A percentile compares a stretch with the other conserved stretches of the same genome.
phyloP scores from a whole-genome alignment of 2,888 invertebrate genomes.

The Luperina nickerlii region DNA sequence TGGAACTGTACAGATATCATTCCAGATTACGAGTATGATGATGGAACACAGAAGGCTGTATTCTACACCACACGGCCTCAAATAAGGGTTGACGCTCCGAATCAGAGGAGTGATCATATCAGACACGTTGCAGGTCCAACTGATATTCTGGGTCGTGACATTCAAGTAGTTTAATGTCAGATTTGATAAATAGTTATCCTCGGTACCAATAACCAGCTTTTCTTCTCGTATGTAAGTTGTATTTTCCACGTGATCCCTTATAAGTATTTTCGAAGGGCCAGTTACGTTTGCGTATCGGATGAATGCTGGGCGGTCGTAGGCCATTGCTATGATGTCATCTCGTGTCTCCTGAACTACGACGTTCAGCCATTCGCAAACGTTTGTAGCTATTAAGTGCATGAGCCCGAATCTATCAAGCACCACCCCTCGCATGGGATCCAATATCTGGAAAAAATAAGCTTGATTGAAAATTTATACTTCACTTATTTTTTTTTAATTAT shows the following conservation, averaged over 20 bases:
- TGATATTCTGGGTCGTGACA: conserved; percentile 69
- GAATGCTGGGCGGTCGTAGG: conserved; percentile 79
- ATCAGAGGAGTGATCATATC: conserved; percentile 91
- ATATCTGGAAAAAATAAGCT: conserved; percentile 72
- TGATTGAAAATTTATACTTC: background rate
- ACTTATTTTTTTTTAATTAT: background rate
- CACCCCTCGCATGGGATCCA: conserved; percentile 87
- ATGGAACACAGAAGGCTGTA: conserved; percentile 95
- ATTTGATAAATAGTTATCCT: conserved; percentile 62
- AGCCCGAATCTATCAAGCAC: conserved; percentile 94
- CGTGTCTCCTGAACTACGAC: conserved; percentile 96
- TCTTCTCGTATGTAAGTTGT: conserved; percentile 70
- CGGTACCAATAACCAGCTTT: conserved; percentile 44
- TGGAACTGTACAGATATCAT: conserved; percentile 91
- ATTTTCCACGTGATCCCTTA: conserved; percentile 74
- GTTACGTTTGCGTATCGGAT: conserved; percentile 82
- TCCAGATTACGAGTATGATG: conserved; percentile 95
- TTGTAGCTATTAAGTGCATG: conserved; percentile 98
- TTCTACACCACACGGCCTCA: conserved; percentile 95
- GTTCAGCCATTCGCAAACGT: conserved; percentile 97
- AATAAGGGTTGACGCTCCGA: conserved; percentile 93
- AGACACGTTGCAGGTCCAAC: conserved; percentile 85
- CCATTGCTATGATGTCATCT: conserved; percentile 93
- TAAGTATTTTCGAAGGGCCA: conserved; percentile 73
- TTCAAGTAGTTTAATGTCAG: conserved; percentile 67